Evolutionary conservation across 1,140 invertebrate species (phyloP).

Genomic region (Dendrolimus kikuchii): DNA sequence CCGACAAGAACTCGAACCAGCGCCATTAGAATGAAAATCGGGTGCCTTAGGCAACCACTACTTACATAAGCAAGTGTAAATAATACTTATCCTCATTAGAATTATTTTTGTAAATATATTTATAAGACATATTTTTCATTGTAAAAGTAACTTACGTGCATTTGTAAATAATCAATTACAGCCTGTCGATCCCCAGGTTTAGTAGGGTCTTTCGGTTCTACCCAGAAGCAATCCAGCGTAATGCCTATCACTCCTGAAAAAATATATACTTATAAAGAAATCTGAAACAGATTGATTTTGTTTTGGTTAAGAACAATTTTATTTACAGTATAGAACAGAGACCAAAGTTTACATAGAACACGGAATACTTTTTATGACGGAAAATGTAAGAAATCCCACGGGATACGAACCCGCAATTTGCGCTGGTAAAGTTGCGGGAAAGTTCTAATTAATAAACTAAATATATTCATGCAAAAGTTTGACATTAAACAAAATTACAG

Average conservation of each 20-base stretch:
- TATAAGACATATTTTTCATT: too few species aligned
- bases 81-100: background rate
- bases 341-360: too few species aligned
- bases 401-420: too few species aligned
- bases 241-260: conserved; percentile 74
- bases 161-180: conserved; percentile 70
- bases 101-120: too few species aligned
- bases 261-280: conserved; percentile 7
- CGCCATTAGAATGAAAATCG: too few species aligned
- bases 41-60: background rate
- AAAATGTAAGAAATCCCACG: too few species aligned
- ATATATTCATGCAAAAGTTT: too few species aligned
- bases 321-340: background rate
- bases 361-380: too few species aligned
- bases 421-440: too few species aligned
- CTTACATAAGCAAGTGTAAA: background rate
- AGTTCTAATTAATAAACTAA: too few species aligned
- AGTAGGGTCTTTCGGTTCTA: conserved; percentile 66
- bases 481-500: too few species aligned
- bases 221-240: conserved; percentile 73
- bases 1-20: too few species aligned
- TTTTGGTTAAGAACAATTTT: background rate
- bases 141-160: conserved; percentile 51
- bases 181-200: conserved; percentile 67
- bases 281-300: background rate